Evolutionary conservation across 1,140 invertebrate genomes (phyloP).

Genomic region (Olivierus martensii): DNA sequence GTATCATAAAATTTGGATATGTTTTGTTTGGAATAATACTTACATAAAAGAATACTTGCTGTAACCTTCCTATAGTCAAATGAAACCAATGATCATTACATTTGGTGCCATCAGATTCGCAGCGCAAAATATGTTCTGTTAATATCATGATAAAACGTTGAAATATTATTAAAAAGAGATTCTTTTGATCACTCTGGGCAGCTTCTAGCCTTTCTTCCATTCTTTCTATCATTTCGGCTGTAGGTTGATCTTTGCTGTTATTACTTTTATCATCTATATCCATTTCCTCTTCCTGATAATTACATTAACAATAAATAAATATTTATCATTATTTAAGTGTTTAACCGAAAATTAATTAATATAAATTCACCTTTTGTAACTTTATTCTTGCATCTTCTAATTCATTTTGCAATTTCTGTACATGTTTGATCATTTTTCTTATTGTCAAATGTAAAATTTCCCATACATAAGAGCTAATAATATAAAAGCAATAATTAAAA

Average conservation of each 20-base stretch:
- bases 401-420: constrained; percentile 70
- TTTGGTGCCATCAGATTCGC: constrained; percentile 83
- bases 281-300: constrained; percentile 12
- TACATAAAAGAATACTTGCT: constrained; percentile 90
- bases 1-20: background rate
- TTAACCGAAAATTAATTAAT: too few relatives aligned
- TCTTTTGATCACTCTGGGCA: constrained; percentile 90
- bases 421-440: constrained; percentile 91
- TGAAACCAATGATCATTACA: constrained; percentile 94
- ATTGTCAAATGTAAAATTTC: constrained; percentile 93
- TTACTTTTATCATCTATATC: constrained; percentile 56
- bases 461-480: constrained; percentile 76
- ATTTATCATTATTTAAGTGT: constrained; percentile 23
- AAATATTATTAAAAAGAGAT: constrained; percentile 92
- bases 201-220: constrained; percentile 92
- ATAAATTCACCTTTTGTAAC: constrained; percentile 43
- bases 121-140: constrained; percentile 85
- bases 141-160: constrained; percentile 95
- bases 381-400: constrained; percentile 73
- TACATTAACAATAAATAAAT: constrained; percentile 6
- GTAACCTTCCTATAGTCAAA: constrained; percentile 86
- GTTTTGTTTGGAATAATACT: constrained; percentile 27
- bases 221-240: constrained; percentile 58
- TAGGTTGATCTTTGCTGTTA: constrained; percentile 35
- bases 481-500: background rate